Base-by-base conservation (phyloP, 1,140 invertebrate species). In the Orius insidiosus region DNA sequence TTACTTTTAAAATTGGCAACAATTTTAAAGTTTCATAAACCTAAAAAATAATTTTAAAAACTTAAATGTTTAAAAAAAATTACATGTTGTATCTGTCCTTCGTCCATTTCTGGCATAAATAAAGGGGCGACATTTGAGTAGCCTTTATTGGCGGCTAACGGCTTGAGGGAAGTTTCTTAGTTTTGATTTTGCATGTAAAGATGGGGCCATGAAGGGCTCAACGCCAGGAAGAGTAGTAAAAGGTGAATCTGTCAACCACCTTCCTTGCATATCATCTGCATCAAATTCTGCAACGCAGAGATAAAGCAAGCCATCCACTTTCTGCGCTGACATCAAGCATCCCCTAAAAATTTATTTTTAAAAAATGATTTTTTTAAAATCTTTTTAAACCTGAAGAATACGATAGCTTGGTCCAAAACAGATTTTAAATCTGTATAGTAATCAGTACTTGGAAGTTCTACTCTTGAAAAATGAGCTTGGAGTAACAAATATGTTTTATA, bases 401-500 rank as follows among this genome's bases (percentile, higher is more conserved):
- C 96, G 74, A 97, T 82, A 18, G 88, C 76, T 61, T 98, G 92
- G 67, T 99, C 96, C 15, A 98, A 66, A 1, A 97, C 90, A 14
- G 87, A 92, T 65, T 98, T 98, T 1, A 88, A 75, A 67, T 99
- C 96, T 0, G 95, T 97, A 37, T 78, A 67, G 62, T 98, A 99
- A 67, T 99, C 96, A 5, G 88, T 75, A 56, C 79, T 85, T 0
- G 93, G 93, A 30, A 98, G 61, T 35, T 69, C 63, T 5, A 83
- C 55, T 39, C 83, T 74, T 11, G 76, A 75, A 59, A 98, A 85
- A 63, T 98, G 92, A 6, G 89, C 85, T 69, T 98, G 93, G 3
- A 98, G 70, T 19, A 99, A 67, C 1, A 99, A 64, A 64, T 87
- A 80, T 8, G 92, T 78, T 68, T 99, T 99, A 89, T 87, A 66